A percentile compares a stretch with the other conserved stretches of the same genome.
Conservation (phyloP, 2,113 vertebrate species). For the Microtus richardsoni region DNA sequence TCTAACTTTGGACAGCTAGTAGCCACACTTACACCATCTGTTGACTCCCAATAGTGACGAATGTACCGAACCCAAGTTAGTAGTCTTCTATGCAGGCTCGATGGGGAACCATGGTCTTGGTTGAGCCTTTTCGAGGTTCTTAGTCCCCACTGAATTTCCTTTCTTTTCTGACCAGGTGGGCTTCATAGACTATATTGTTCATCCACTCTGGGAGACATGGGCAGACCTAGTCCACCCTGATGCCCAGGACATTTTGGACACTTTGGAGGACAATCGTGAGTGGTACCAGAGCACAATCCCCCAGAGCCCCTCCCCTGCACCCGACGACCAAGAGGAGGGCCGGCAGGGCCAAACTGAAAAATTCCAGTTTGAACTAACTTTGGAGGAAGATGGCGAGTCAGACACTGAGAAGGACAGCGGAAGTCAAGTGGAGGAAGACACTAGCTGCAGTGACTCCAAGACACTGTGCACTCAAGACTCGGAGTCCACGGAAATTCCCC, state of each 20-base stretch:
- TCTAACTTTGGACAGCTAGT: background rate
- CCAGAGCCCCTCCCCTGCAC: slow-evolving; percentile 96
- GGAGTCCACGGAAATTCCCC: slow-evolving; percentile 97
- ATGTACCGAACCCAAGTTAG: background rate
- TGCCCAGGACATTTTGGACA: slow-evolving; percentile 98
- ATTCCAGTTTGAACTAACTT: slow-evolving; percentile 98
- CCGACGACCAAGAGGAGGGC: slow-evolving; percentile 94
- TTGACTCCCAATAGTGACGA: background rate
- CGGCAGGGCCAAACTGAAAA: slow-evolving; percentile 95
- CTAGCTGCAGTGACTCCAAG: slow-evolving; percentile 98
- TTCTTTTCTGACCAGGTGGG: slow-evolving; percentile 91
- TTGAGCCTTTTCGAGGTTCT: background rate
- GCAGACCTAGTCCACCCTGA: slow-evolving; percentile 98
- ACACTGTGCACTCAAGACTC: slow-evolving; percentile 99
- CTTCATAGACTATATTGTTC: slow-evolving; percentile 99
- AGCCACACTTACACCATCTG: background rate
- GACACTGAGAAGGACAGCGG: slow-evolving; percentile 98
- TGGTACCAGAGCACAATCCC: slow-evolving; percentile 99
- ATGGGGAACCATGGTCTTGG: no score
- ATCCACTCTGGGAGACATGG: slow-evolving; percentile 99
- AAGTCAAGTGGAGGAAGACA: slow-evolving; percentile 97
- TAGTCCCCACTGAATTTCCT: background rate
- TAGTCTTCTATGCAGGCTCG: background rate
- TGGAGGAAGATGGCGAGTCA: slow-evolving; percentile 97
- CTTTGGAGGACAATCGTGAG: slow-evolving; percentile 98